Evolutionary conservation across 2,113 vertebrate genomes (phyloP).

Genomic region (Psilopsiagon aymara): DNA sequence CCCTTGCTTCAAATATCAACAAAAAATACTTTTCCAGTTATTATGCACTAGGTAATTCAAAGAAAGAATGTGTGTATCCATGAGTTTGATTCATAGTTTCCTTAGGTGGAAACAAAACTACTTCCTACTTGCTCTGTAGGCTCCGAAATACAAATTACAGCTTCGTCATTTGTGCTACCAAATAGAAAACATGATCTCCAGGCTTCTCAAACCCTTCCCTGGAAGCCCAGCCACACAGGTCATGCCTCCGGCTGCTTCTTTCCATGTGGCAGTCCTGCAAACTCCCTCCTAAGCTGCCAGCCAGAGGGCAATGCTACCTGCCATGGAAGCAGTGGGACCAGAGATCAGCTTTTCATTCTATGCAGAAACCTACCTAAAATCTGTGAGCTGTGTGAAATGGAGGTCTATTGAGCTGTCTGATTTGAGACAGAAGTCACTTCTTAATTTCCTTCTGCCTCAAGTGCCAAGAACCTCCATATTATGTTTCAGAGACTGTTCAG

Average conservation of each 20-base stretch:
- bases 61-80: not conserved
- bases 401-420: not conserved
- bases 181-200: not conserved
- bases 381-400: not conserved
- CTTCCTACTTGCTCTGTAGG: not conserved
- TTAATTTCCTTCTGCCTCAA: not conserved
- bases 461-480: not conserved
- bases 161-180: not conserved
- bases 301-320: accelerated
- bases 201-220: not conserved
- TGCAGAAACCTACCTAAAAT: not conserved
- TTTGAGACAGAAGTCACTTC: not conserved
- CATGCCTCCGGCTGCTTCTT: not conserved
- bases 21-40: not conserved
- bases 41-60: not conserved
- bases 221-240: not conserved
- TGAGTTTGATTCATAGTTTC: not conserved
- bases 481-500: not conserved
- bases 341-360: not conserved
- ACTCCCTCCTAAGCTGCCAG: not conserved
- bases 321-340: not conserved
- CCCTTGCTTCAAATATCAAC: not conserved
- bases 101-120: not conserved
- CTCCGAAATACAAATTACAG: not conserved
- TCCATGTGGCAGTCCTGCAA: not conserved